Base-by-base conservation (phyloP, 2,888 invertebrate species). In the Cataglyphis livida region DNA sequence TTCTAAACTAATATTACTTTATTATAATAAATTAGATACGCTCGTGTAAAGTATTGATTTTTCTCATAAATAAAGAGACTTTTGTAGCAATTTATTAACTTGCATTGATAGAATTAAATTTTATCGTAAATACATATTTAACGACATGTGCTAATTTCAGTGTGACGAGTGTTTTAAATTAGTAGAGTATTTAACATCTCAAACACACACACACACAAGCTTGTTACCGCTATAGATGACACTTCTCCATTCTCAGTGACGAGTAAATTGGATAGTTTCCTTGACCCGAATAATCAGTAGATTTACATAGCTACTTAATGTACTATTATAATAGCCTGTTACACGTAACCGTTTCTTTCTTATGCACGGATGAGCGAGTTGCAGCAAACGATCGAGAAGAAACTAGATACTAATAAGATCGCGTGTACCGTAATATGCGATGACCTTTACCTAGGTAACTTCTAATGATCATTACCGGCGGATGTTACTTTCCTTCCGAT, bases 241-340 rank as follows among this genome's bases (percentile, higher is more conserved):
- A 44, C 32, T 44, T 71, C 59, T 21, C 41, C 59, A 44, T 32
- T 59, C 44, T 21, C 59, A 79, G 73, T 44, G 73, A 35, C 59
- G 73, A 79, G 73, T 44, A 71, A 59, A 78, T 71, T 57, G 71
- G 57, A 71, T 71, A 78, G 78, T 79, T 79, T 79, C 78, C 78
- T 79, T 79, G 78, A 79, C 78, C 78, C 59, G 32, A 59, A 78
- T 78, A 70, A 79, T 79, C 73, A 79, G 44, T 51, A 51, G 41
- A 78, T 44, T 59, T 57, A 44, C 28, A 32, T 35, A 70, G 71
- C 35, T 44, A 44, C 41, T 79, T 71, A 71, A 78, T 44, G 57
- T 73, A 32, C 32, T 59, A 59, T 59, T 59, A 59, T 71, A 79
- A 61, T 21, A 44, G 73, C 6, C 57, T 59, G 44, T 71, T 78